A percentile compares a stretch with the other conserved stretches of the same genome.
These are phyloP conservation scores for Araneus ventricosus DNA, from an alignment of 1,140 invertebrate species.

Conservation along the genomic window DNA sequence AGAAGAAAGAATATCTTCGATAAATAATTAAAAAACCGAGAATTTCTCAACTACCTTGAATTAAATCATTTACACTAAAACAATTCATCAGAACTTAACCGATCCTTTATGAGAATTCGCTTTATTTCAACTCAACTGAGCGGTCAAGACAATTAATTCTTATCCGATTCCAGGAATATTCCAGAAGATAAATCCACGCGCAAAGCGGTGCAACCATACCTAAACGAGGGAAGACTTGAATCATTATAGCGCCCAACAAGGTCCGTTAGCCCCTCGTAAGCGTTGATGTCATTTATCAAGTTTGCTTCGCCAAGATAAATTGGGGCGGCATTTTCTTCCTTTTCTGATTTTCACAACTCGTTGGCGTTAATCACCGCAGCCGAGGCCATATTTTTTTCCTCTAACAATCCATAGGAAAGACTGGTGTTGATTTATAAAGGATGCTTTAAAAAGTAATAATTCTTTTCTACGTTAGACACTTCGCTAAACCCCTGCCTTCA, in stretches of 20 bases:
- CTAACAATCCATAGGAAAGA: background rate
- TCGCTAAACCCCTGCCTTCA: conserved; percentile 28
- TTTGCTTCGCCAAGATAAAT: conserved; percentile 68
- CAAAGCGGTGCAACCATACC: background rate
- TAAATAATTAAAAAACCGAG: no score
- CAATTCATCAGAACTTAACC: no score
- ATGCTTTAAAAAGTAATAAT: conserved; percentile 69
- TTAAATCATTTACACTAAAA: no score
- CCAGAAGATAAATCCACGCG: background rate
- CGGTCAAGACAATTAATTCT: background rate
- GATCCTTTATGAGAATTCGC: no score
- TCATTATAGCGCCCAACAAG: background rate
- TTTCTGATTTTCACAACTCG: conserved; percentile 66
- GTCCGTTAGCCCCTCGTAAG: conserved; percentile 27
- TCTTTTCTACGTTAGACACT: conserved; percentile 37
- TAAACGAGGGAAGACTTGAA: background rate
- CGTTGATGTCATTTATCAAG: conserved; percentile 66
- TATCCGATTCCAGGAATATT: background rate
- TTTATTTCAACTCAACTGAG: background rate
- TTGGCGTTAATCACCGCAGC: conserved; percentile 62
- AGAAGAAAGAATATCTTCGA: no score
- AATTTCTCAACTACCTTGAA: no score
- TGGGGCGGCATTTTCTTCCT: conserved; percentile 56
- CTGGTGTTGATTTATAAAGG: conserved; percentile 66
- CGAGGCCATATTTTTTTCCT: conserved; percentile 16